Evolutionary conservation across 1,140 invertebrate genomes (phyloP).

Genomic region (Odontomachus brunneus): DNA sequence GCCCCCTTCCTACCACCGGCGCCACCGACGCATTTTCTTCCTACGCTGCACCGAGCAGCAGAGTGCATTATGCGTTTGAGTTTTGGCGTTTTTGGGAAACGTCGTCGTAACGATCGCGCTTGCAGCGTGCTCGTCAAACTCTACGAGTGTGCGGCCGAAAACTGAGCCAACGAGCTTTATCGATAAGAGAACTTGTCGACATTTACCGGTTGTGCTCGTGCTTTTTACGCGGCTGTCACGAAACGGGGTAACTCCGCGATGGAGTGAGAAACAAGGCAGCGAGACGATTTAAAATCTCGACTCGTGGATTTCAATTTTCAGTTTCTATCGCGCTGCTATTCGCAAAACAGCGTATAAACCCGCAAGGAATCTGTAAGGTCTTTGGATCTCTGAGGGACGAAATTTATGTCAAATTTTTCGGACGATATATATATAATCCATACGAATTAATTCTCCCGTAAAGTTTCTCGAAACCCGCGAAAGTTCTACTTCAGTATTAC

Average conservation of each 20-base stretch:
- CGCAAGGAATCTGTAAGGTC: neutral
- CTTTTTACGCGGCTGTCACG: neutral
- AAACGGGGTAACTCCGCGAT: neutral
- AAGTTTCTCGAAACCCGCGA: slow-evolving; percentile 2
- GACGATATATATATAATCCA: slow-evolving; percentile 12
- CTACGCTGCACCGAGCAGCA: neutral
- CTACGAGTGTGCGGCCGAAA: neutral
- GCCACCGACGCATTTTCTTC: slow-evolving; percentile 22
- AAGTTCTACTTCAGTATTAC: neutral
- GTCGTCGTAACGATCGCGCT: slow-evolving; percentile 22
- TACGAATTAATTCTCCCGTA: neutral
- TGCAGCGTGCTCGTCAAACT: neutral
- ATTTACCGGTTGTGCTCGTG: neutral
- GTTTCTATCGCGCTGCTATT: no score
- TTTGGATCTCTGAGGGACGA: neutral
- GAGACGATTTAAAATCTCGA: no score
- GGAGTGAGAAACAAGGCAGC: no score
- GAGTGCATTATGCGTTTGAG: slow-evolving; percentile 35
- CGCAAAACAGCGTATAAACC: neutral
- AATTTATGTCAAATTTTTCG: neutral
- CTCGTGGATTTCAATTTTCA: neutral
- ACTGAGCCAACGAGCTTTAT: slow-evolving; percentile 2
- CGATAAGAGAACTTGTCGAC: neutral
- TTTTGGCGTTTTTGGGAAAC: slow-evolving; percentile 31
- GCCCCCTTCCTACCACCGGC: neutral